Base-by-base conservation (phyloP, 1,140 invertebrate species). In the Rhagoletis zephyria region DNA sequence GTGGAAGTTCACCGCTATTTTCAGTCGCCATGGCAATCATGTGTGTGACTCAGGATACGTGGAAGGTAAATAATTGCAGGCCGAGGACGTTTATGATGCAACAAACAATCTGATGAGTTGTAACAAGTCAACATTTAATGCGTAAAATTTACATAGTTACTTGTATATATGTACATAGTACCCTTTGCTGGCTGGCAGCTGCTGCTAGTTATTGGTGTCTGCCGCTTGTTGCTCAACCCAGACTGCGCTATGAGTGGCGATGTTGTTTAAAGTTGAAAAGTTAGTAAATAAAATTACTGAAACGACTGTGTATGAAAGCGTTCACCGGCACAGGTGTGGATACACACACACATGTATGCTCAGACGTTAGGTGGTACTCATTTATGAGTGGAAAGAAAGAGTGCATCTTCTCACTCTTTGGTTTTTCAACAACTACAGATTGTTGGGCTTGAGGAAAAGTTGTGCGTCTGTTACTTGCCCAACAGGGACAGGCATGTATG, bases 241-340 rank as follows among this genome's bases (percentile, higher is more conserved):
- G 10, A 30, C 9, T 48, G 42, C 14, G 1, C 10, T 74, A n/a
- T 30, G 42, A 30, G 40, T 45, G 19, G 9, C 30, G 64, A n/a
- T 5, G 42, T 56, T 7, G 67, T 48, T 74, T 74, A 42, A 42
- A 48, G 42, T 45, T 74, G 67, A 48, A 74, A 74, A 48, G 67
- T 48, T 74, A 16, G 42, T 74, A 74, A 45, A 74, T 74, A 74
- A 67, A 67, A 74, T 45, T 42, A 74, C 67, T 74, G 67, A 74
- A 74, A 12, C 45, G 67, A 30, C 40, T 14, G 42, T 42, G 67
- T 48, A 16, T 74, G 16, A 63, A 63, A 14, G 16, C 7, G 12
- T 63, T 14, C 12, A 63, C 16, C 10, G 2, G 12, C 61, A 16
- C 16, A 74, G 16, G 42, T 14, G 14, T 3, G 48, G 40, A 45